Evolutionary conservation across 1,140 invertebrate genomes (phyloP), one percentile per base, ranked within the genome.

Genomic region (Macrocentrus cingulum): DNA sequence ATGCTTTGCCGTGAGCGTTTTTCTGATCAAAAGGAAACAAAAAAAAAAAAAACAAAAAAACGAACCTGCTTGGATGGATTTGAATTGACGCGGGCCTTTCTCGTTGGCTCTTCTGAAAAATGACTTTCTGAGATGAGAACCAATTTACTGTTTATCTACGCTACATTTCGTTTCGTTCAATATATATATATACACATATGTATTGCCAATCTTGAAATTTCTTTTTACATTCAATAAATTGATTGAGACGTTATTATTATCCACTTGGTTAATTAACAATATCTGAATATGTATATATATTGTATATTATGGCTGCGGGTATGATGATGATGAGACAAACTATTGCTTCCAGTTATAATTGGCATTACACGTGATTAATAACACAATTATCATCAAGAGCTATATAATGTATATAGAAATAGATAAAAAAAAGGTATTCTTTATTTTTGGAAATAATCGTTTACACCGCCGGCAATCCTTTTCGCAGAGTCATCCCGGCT

Each of bases 401-500:
- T n/a, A n/a, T n/a, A n/a, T n/a, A n/a, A n/a, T n/a, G n/a, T n/a
- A n/a, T n/a, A n/a, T n/a, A n/a, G n/a, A n/a, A n/a, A 48, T 36
- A 16, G 37, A 20, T 36, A 49, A 36, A 56, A 49, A 19, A 16
- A 19, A 37, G 19, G 36, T 55, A 56, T 59, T 61, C 53, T 60
- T 57, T 41, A 50, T 57, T 57, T 25, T 23, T 42, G 49, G 46
- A 57, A 50, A 57, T 34, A 57, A 34, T 57, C 45, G 32, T 57
- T 57, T 57, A n/a, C n/a, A n/a, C n/a, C n/a, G 42, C 16, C 34
- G 34, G 36, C 39, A 45, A 34, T 50, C 34, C 18, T 50, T 57
- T 49, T 45, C 48, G 56, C 53, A 42, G 19, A 48, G 57, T 60
- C 60, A 64, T 55, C 62, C 62, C 66, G 63, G 66, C 57, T 51